Conservation (phyloP, 2,888 invertebrate species). For the Stramonita haemastoma region DNA sequence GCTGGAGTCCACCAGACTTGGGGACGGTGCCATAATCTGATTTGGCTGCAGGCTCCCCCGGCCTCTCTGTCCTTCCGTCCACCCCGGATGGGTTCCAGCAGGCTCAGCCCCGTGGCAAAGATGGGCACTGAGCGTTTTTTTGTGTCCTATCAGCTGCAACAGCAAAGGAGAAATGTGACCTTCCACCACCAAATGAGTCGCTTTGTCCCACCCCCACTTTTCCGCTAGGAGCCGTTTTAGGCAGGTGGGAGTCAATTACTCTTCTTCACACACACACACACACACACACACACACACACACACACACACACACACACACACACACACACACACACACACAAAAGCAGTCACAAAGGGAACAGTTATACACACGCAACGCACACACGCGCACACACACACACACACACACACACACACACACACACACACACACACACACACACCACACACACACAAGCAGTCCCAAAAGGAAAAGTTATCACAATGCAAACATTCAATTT, state of each 20-base stretch:
- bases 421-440: not conserved
- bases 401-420: not conserved
- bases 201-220: too few species aligned
- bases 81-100: conserved; percentile 77
- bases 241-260: too few species aligned
- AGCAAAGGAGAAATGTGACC: too few species aligned
- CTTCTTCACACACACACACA: not conserved
- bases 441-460: too few species aligned
- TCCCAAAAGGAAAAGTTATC: too few species aligned
- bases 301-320: not conserved
- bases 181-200: too few species aligned
- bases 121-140: conserved; percentile 86
- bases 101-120: conserved; percentile 90
- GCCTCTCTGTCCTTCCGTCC: conserved; percentile 31
- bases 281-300: not conserved
- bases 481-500: too few species aligned
- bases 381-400: not conserved
- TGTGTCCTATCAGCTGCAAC: conserved; percentile 68
- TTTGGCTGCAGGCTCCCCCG: conserved; percentile 5
- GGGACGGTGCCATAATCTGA: conserved; percentile 48
- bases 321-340: conserved; percentile 1
- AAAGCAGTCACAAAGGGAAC: not conserved
- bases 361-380: not conserved
- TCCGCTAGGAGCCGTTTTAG: too few species aligned
- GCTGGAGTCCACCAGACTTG: conserved; percentile 62